Conservation (phyloP, 2,797 vertebrate genomes). For the Tolypeutes matacus region DNA sequence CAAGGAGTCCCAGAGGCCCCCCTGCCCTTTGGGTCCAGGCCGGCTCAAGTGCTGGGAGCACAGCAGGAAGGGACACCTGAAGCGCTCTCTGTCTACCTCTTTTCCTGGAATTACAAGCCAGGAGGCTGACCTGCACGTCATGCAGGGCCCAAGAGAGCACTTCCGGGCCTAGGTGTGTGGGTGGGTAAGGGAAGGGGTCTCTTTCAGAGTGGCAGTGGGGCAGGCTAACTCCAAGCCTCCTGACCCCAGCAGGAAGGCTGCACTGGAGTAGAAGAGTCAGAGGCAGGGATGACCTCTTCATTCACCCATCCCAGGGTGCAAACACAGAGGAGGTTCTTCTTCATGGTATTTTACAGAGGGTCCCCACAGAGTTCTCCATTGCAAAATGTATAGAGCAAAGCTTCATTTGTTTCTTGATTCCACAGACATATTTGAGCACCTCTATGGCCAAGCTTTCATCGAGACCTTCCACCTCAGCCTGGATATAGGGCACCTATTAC, state of each 20-base stretch:
- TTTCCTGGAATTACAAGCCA: no score
- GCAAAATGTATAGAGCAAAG: accelerated
- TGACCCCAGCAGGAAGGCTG: background rate
- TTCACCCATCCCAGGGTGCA: no score
- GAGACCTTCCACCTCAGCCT: accelerated
- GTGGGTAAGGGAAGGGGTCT: background rate
- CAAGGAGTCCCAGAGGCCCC: background rate
- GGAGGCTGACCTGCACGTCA: background rate
- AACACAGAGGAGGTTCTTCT: background rate
- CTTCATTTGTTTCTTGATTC: background rate
- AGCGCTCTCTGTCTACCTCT: background rate
- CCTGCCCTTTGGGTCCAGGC: background rate
- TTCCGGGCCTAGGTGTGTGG: background rate
- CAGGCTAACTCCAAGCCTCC: background rate
- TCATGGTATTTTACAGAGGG: background rate
- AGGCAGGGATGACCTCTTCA: background rate
- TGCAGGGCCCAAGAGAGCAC: background rate
- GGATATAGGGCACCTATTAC: no score
- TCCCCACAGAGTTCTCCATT: background rate
- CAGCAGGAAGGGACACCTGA: background rate
- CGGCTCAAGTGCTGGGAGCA: background rate
- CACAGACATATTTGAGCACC: background rate
- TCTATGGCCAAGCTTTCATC: accelerated
- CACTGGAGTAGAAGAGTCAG: background rate
- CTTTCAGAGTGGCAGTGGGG: background rate